Evolutionary conservation across 2,113 vertebrate genomes (phyloP), one percentile per base, ranked within the genome.

Genomic region (Nanorana parkeri): DNA sequence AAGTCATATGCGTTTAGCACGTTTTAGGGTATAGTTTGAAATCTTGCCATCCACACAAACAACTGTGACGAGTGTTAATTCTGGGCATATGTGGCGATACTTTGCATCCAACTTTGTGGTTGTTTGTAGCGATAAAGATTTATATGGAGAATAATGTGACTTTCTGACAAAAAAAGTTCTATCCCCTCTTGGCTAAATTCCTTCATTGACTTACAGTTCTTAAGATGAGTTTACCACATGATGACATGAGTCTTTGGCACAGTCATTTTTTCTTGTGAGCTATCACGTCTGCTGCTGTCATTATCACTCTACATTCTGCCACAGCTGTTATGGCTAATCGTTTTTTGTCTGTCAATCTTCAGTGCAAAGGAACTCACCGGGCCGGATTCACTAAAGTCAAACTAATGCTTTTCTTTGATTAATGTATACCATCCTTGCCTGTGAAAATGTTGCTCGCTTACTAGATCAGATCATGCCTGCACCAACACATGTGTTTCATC

Each of bases 11-110:
- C 29, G 32, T 32, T 76, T 23, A 83, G 75, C 54, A 67, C 21
- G 26, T 68, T 68, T 78, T 66, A 68, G 73, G 29, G 80, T 54
- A 60, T 76, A 76, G 28, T 76, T 67, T 76, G 54, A 76, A 56
- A 51, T 29, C 32, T 58, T 15, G 52, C 80, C 80, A 76, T 51
- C 24, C 60, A 23, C 58, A 76, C 55, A 58, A 23, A 66, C 24
- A 54, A 28, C 41, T 55, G 52, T 56, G 36, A 74, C 58, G 65
- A 75, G 54, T 24, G 68, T 60, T 68, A 51, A 66, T 68, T 67
- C 17, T 5, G 32, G 41, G 20, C 80, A 75, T 54, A 29, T 75
- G 63, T 29, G 41, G 64, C 24, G 6, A 47, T 32, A n/a, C 56
- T 28, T 28, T 8, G 58, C 24, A 58, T 21, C 61, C 61, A 36